Evolutionary conservation across 2,888 invertebrate species (phyloP), one percentile per base, ranked within the genome.

Genomic region (Ashinkailepas kermadecensis): DNA sequence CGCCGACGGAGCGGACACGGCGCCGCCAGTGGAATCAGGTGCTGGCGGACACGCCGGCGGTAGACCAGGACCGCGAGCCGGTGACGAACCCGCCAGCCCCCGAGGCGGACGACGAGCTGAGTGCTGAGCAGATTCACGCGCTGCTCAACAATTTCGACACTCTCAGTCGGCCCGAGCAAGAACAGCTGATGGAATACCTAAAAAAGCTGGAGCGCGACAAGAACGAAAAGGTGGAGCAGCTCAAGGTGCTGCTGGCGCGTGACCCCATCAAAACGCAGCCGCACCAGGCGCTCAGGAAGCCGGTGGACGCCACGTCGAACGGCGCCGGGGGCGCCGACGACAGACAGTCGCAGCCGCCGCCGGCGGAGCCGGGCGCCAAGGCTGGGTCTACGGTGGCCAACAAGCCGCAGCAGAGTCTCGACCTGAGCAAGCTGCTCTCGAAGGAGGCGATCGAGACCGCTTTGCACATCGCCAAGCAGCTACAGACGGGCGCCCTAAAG

Each of bases 61-160:
- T 13, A 39, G 15, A 12, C 18, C 23, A 74, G 74, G 3, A 54
- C 56, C 74, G 74, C 54, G 74, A 74, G 74, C 74, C 74, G 56
- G 74, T 74, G 15, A 74, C 74, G 12, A 79, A 79, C 79, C 59
- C 80, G 39, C 62, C 62, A 15, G 65, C 80, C 10, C 82, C 64
- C 11, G 79, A 82, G 62, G 80, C 54, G 4, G 64, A 70, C 57
- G 84, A 84, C 9, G 84, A 84, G 25, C 88, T 95, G 13, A 93
- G 94, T 0, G 94, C 95, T 86, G 91, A 92, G 0, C 95, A 95
- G 85, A 87, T 95, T 80, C 93, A 94, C 86, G 92, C 93, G 0
- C 87, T 95, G 1, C 87, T 95, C 82, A 93, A 94, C 86, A 95
- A 94, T 86, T 93, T 93, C 85, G 94, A 93, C 86, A 93, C 94